Conservation (phyloP, 2,888 invertebrate species). For the Agrotis clavis region DNA sequence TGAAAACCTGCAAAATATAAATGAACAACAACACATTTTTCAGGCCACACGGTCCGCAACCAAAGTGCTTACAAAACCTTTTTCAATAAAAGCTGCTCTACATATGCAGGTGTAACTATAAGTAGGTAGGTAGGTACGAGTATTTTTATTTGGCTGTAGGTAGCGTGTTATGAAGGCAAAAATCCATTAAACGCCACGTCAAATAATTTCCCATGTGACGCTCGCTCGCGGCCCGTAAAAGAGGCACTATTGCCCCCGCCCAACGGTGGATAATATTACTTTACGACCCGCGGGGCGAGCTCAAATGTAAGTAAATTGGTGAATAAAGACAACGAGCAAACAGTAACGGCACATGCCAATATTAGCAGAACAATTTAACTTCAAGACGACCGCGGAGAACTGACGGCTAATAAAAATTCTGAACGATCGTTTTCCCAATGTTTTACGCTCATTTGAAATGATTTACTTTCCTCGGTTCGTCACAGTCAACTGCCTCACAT, state of each 20-base stretch:
- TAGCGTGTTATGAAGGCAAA: conserved; percentile 91
- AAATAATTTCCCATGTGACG: conserved; percentile 91
- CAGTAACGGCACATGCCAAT: conserved; percentile 70
- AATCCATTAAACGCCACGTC: conserved; percentile 91
- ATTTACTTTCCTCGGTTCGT: conserved; percentile 51
- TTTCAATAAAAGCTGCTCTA: conserved; percentile 67
- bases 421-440: conserved; percentile 50
- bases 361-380: conserved; percentile 66
- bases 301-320: conserved; percentile 90
- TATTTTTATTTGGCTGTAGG: conserved; percentile 88
- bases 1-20: conserved; percentile 39
- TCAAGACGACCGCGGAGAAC: conserved; percentile 39
- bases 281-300: conserved; percentile 88
- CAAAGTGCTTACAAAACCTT: conserved; percentile 61
- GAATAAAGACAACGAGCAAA: conserved; percentile 87
- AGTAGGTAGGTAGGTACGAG: conserved; percentile 73
- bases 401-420: conserved; percentile 54
- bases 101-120: conserved; percentile 69
- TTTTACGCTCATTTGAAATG: conserved; percentile 58
- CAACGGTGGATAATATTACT: conserved; percentile 90
- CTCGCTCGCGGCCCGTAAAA: conserved; percentile 90
- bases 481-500: conserved; percentile 37
- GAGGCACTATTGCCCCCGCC: conserved; percentile 90
- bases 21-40: conserved; percentile 40
- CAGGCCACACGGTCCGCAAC: conserved; percentile 33